phyloP scores from a whole-genome alignment of 1,140 invertebrate genomes.

The Drosophila ambigua region DNA sequence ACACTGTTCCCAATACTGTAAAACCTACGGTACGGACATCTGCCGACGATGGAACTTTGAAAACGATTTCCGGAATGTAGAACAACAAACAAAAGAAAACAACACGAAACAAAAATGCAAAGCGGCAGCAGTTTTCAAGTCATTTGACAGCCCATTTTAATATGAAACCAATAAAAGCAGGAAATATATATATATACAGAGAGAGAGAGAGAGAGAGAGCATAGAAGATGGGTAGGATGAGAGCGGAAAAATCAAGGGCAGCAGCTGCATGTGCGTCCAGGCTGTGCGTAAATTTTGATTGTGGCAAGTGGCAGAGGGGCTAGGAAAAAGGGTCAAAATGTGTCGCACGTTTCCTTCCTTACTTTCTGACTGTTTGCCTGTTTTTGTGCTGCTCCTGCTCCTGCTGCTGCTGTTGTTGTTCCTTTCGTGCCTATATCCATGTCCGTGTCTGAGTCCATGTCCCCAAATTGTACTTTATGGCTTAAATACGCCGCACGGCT shows the following conservation, averaged over 20 bases:
- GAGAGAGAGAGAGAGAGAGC: background rate
- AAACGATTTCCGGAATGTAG: conserved; percentile 30
- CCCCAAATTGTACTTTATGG: conserved; percentile 76
- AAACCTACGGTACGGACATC: too few relatives aligned
- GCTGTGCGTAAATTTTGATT: conserved; percentile 66
- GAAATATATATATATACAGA: too few relatives aligned
- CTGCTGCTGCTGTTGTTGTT: conserved; percentile 15
- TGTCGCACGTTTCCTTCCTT: conserved; percentile 57
- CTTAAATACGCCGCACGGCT: conserved; percentile 63
- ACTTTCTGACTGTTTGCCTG: background rate
- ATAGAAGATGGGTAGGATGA: background rate
- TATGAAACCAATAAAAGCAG: conserved; percentile 62
- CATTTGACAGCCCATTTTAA: conserved; percentile 78
- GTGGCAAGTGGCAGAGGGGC: conserved; percentile 47
- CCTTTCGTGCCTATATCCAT: background rate
- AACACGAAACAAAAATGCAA: conserved; percentile 46
- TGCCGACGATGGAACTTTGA: too few relatives aligned
- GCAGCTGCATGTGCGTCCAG: conserved; percentile 40
- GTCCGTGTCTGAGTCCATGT: conserved; percentile 13
- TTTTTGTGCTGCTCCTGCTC: background rate
- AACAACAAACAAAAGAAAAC: conserved; percentile 32
- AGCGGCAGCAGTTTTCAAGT: conserved; percentile 71
- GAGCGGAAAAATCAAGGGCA: conserved; percentile 8
- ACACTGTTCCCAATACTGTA: too few relatives aligned
- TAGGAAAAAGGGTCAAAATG: conserved; percentile 74